Evolutionary conservation across 2,113 vertebrate species (phyloP).

Genomic region (Dipodomys spectabilis): DNA sequence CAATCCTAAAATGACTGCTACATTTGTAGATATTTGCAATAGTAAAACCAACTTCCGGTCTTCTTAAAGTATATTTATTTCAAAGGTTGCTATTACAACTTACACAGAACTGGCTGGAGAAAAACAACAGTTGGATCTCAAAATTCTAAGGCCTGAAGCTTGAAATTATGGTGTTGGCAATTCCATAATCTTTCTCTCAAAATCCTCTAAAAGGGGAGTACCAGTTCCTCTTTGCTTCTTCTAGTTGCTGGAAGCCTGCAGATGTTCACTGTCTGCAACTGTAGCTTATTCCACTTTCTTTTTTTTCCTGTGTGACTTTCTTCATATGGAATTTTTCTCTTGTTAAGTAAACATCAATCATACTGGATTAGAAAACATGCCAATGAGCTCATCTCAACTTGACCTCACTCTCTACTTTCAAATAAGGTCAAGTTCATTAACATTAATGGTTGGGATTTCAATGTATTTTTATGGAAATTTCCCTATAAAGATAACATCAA

Average conservation of each 20-base stretch:
- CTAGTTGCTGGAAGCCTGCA: background rate
- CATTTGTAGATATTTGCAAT: background rate
- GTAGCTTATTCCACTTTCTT: background rate
- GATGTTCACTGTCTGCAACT: background rate
- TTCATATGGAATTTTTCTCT: background rate
- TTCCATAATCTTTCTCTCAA: background rate
- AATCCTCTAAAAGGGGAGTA: background rate
- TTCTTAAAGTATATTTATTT: background rate
- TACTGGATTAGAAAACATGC: background rate
- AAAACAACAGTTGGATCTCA: too few relatives aligned
- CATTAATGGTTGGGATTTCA: background rate
- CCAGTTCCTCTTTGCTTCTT: background rate
- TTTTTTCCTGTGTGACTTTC: background rate
- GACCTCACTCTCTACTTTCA: background rate
- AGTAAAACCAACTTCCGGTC: background rate
- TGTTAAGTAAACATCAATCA: background rate
- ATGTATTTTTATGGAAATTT: background rate
- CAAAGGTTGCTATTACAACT: too few relatives aligned
- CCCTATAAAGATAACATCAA: background rate
- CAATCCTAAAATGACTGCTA: background rate
- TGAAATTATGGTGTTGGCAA: background rate
- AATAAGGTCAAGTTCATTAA: background rate
- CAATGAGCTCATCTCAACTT: background rate
- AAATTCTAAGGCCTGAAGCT: too few relatives aligned
- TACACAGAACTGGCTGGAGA: too few relatives aligned